Base-by-base conservation (phyloP, 2,888 invertebrate species). In the Synanthedon tipuliformis region DNA sequence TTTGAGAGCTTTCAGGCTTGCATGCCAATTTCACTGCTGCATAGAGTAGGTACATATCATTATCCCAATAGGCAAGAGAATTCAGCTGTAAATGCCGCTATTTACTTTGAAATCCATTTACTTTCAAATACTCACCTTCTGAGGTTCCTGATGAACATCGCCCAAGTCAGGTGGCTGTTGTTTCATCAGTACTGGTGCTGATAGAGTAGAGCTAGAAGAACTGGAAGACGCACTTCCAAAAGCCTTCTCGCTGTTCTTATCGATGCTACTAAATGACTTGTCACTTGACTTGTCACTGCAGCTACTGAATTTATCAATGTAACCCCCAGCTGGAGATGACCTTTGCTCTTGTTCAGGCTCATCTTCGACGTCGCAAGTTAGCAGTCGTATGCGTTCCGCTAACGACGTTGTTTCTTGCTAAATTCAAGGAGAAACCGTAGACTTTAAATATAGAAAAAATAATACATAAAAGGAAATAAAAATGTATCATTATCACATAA, bases 291-390 rank as follows among this genome's bases (percentile, higher is more conserved):
- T 64, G 58, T 83, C 82, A 51, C 73, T 77, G 89, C 86, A 60
- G 88, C 88, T 90, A 54, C 90, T 90, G 60, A 89, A 89, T 66
- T 92, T 92, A 61, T 91, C 91, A 52, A 66, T 78, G 62, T 65
- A 92, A 61, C 92, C 92, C 0, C 92, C 92, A 0, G 92, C 90
- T 0, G 93, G 92, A 56, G 92, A 91, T 0, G 90, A 88, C 4
- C 89, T 84, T 13, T 89, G 86, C 53, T 77, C 81, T 45, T 45
- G 45, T 12, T 88, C 88, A 0, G 77, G 72, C 4, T 90, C 90
- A 50, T 94, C 94, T 57, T 95, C 95, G 45, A 94, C 92, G 72
- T 95, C 94, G 69, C 95, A 95, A 1, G 96, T 96, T 51, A 96
- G 82, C 69, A 94, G 92, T 50, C 94, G 92, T 60, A 96, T 95